Percentiles rank a stretch among this genome's conserved stretches.
Conservation (phyloP, 2,888 invertebrate species). For the Cremastinae sp. region DNA sequence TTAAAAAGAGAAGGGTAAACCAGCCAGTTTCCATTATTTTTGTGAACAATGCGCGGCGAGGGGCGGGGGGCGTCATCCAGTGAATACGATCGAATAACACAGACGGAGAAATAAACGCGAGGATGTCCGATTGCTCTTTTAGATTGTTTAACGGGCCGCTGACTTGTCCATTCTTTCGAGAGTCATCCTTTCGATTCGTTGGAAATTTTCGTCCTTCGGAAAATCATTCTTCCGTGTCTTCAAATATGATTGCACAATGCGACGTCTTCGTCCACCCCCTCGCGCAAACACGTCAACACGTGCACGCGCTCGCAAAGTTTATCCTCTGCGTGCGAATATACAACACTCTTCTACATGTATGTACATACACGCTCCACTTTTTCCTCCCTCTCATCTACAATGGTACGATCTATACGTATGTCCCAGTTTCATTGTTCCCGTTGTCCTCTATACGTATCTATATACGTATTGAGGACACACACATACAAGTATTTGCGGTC, state of each 20-base stretch:
- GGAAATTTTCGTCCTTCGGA: constrained; percentile 54
- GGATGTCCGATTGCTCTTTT: constrained; percentile 11
- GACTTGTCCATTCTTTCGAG: constrained; percentile 1
- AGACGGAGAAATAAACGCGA: background rate
- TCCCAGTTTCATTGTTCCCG: constrained; percentile 46
- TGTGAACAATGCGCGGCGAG: constrained; percentile 45
- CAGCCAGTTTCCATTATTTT: constrained; percentile 54
- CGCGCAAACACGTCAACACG: background rate
- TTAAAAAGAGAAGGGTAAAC: constrained; percentile 13
- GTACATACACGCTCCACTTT: constrained; percentile 9
- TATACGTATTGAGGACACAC: too few species aligned
- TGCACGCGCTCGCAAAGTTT: constrained; percentile 27
- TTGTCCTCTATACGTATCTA: too few species aligned
- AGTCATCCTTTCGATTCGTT: constrained; percentile 37
- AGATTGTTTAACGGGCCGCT: constrained; percentile 36
- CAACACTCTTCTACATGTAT: constrained; percentile 24
- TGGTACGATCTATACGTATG: too few species aligned
- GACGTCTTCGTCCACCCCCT: background rate
- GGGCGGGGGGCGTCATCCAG: background rate
- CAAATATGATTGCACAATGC: constrained; percentile 50
- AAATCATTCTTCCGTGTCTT: constrained; percentile 52
- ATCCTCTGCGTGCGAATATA: background rate
- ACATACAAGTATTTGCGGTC: constrained; percentile 14
- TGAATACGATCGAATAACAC: constrained; percentile 13
- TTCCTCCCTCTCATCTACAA: constrained; percentile 31